phyloP scores from a whole-genome alignment of 2,113 vertebrate species.

The Crocuta crocuta region DNA sequence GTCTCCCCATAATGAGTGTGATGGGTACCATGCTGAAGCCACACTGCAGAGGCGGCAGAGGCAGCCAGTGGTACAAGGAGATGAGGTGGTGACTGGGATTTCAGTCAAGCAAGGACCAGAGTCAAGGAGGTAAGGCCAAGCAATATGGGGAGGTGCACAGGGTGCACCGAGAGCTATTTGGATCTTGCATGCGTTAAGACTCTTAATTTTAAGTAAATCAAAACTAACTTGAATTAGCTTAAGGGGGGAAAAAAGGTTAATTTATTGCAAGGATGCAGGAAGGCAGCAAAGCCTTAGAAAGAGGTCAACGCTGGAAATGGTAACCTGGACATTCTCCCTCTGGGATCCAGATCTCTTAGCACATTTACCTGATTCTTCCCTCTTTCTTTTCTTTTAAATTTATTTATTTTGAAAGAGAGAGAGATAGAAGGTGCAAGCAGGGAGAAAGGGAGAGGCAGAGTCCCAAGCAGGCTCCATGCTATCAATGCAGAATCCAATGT shows the following conservation, averaged over 20 bases:
- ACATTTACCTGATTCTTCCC: neutral
- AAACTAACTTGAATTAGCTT: neutral
- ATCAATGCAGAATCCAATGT: too few relatives aligned
- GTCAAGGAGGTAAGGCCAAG: neutral
- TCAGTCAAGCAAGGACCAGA: neutral
- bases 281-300: neutral
- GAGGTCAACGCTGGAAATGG: neutral
- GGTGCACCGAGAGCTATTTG: neutral
- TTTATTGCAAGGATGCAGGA: neutral
- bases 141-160: neutral
- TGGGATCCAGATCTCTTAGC: neutral
- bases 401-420: too few relatives aligned
- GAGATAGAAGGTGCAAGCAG: too few relatives aligned
- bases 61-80: neutral
- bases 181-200: neutral
- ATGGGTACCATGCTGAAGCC: neutral
- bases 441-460: too few relatives aligned
- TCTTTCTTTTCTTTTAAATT: neutral
- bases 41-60: neutral
- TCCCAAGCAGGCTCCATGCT: too few relatives aligned
- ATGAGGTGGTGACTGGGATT: neutral
- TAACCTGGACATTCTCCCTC: neutral
- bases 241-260: neutral
- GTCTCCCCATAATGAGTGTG: too few relatives aligned
- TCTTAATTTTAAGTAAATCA: neutral